A percentile compares a stretch with the other conserved stretches of the same genome.
These are phyloP conservation scores for Lepas anatifera DNA, from an alignment of 2,888 invertebrate species.

Conservation along the genomic window DNA sequence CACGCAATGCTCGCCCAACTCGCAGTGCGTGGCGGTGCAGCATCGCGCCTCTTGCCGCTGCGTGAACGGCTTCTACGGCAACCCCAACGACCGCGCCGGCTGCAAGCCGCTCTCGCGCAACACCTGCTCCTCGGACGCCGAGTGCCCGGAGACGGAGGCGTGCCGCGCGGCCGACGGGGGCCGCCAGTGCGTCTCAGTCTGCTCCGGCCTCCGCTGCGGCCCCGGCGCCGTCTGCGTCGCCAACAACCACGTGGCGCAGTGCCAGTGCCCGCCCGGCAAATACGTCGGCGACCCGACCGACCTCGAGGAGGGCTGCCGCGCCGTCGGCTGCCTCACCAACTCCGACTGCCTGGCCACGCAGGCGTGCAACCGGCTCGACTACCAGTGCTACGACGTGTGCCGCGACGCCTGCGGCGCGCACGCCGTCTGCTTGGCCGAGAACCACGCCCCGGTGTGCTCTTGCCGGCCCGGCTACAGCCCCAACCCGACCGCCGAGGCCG, in stretches of 20 bases:
- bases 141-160: conserved; percentile 69
- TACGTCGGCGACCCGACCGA: conserved; percentile 78
- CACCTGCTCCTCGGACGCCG: conserved; percentile 62
- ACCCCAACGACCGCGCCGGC: conserved; percentile 80
- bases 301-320: conserved; percentile 31
- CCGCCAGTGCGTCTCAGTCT: conserved; percentile 61
- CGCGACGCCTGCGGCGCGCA: conserved; percentile 72
- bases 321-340: conserved; percentile 37
- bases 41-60: conserved; percentile 58
- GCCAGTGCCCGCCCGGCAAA: conserved; percentile 76
- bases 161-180: conserved; percentile 50
- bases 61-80: conserved; percentile 66
- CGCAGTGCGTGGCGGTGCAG: conserved; percentile 50
- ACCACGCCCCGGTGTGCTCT: conserved; percentile 67
- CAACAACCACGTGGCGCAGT: conserved; percentile 78
- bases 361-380: conserved; percentile 73
- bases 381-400: conserved; percentile 69
- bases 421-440: conserved; percentile 75
- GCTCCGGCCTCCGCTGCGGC: conserved; percentile 63
- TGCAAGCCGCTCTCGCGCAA: conserved; percentile 59
- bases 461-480: conserved; percentile 72
- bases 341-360: conserved; percentile 49
- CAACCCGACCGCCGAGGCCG: conserved; percentile 71
- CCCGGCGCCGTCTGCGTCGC: conserved; percentile 76
- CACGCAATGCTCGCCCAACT: conserved; percentile 72